phyloP scores from a whole-genome alignment of 1,140 invertebrate species.

The Polypedilum vanderplanki region DNA sequence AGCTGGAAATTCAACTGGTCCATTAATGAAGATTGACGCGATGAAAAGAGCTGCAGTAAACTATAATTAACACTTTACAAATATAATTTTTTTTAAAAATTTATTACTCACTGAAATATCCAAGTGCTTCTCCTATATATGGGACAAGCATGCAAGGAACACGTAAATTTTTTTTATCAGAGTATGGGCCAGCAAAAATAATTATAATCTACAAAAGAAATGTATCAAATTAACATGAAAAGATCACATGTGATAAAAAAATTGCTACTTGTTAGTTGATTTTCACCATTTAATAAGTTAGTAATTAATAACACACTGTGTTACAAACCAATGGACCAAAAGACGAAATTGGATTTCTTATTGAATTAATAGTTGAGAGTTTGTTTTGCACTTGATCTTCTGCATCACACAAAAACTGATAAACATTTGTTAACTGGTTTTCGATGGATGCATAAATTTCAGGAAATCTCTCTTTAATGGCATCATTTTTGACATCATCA shows the following conservation, averaged over 20 bases:
- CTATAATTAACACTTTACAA: constrained; percentile 43
- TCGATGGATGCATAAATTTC: constrained; percentile 44
- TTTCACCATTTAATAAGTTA: no score
- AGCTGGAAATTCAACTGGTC: constrained; percentile 49
- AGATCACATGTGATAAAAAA: no score
- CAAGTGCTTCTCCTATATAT: constrained; percentile 49
- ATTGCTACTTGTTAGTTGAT: no score
- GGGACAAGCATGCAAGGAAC: constrained; percentile 58
- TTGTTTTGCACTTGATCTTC: constrained; percentile 46
- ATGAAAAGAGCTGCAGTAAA: constrained; percentile 33
- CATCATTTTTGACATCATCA: constrained; percentile 44
- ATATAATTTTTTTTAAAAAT: constrained; percentile 50
- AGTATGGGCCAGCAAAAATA: constrained; percentile 57
- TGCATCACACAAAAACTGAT: constrained; percentile 36
- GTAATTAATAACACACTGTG: no score
- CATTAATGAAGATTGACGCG: constrained; percentile 41
- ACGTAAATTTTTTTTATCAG: constrained; percentile 54
- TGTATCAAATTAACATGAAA: no score
- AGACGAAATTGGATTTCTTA: constrained; percentile 46
- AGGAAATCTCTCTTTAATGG: constrained; percentile 48
- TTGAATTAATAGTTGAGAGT: constrained; percentile 47
- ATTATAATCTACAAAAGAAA: constrained; percentile 45
- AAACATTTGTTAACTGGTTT: neutral
- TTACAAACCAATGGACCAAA: constrained; percentile 45
- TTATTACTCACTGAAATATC: constrained; percentile 34